phyloP scores from a whole-genome alignment of 2,888 invertebrate genomes.

The Lapara coniferarum region DNA sequence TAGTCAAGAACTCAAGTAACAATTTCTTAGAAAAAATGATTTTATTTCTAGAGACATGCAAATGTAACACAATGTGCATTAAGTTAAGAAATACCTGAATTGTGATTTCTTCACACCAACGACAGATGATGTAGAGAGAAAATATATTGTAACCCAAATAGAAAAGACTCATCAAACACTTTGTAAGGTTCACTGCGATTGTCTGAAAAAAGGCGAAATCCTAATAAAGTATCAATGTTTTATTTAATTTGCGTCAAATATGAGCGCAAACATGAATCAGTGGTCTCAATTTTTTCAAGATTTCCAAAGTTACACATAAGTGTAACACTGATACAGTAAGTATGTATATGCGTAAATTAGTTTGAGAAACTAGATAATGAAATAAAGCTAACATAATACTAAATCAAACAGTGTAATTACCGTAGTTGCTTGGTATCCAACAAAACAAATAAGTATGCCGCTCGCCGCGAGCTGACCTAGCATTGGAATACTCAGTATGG shows the following conservation, averaged over 20 bases:
- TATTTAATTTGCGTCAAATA: too few relatives aligned
- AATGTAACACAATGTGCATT: neutral
- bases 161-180: conserved; percentile 64
- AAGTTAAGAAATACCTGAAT: conserved; percentile 53
- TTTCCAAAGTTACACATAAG: too few relatives aligned
- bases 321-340: too few relatives aligned
- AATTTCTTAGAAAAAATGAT: too few relatives aligned
- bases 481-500: conserved; percentile 65
- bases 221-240: neutral
- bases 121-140: conserved; percentile 65
- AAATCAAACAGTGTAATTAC: conserved; percentile 46
- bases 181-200: conserved; percentile 53
- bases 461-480: conserved; percentile 65
- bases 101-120: conserved; percentile 74
- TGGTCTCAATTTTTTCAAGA: too few relatives aligned
- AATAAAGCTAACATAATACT: neutral
- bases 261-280: too few relatives aligned
- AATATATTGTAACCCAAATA: conserved; percentile 70
- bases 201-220: conserved; percentile 50
- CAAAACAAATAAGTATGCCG: conserved; percentile 67
- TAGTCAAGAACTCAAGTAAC: too few relatives aligned
- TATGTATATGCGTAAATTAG: too few relatives aligned
- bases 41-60: neutral
- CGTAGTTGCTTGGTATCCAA: conserved; percentile 67
- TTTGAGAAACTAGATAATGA: too few relatives aligned